A percentile compares a stretch with the other conserved stretches of the same genome.
Evolutionary conservation across 2,888 invertebrate genomes (phyloP).

Genomic region (Eristalis arbustorum): DNA sequence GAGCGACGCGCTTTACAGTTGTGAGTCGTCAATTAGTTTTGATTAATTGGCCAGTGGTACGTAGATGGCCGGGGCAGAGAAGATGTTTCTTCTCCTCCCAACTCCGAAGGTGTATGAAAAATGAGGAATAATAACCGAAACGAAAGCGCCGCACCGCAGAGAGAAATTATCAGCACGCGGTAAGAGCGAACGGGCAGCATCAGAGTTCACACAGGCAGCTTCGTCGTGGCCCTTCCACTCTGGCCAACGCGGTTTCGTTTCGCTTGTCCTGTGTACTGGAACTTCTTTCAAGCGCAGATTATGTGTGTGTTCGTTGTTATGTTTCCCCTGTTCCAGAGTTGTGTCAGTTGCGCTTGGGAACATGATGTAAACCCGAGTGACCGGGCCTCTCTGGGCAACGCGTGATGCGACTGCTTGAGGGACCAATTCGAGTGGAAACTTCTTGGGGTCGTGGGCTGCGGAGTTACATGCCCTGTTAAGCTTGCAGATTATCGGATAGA

Average conservation of each 20-base stretch:
- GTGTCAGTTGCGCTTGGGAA: background rate
- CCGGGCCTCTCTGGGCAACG: background rate
- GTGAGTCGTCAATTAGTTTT: constrained; percentile 32
- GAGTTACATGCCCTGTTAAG: background rate
- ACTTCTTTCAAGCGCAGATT: background rate
- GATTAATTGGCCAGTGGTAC: constrained; percentile 27
- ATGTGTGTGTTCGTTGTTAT: no score
- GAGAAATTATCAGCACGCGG: background rate
- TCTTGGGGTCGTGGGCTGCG: background rate
- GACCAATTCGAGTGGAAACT: background rate
- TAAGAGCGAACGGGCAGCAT: no score
- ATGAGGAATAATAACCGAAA: no score
- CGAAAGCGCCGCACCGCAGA: background rate
- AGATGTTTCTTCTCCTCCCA: background rate
- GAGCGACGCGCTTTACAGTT: background rate
- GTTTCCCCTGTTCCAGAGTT: background rate
- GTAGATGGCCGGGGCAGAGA: background rate
- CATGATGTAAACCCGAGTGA: background rate
- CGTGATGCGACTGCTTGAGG: background rate
- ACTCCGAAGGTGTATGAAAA: no score
- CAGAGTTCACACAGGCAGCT: no score
- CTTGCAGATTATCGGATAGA: background rate
- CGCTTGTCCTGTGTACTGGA: background rate
- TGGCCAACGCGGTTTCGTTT: background rate
- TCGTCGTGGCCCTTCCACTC: background rate